Conservation (phyloP, 64 coral and sea anemone genomes). For the Pachyseris speciosa region DNA sequence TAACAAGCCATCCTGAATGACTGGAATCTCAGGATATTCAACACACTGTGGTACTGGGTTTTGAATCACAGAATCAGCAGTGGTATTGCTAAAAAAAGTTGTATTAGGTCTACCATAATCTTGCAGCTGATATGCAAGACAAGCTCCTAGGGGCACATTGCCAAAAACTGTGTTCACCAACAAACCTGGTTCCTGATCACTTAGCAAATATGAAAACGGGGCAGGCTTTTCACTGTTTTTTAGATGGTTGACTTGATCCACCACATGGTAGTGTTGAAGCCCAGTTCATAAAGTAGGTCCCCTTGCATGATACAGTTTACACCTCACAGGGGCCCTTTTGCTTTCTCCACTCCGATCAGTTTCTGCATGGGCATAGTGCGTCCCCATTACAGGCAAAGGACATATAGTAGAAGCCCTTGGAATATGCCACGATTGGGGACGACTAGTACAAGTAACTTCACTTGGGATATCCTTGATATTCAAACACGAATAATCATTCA, state of each 20-base stretch:
- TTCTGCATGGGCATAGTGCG: not conserved
- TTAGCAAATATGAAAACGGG: no score
- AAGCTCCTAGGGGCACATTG: not conserved
- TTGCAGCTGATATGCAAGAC: constrained; percentile 1
- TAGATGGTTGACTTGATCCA: no score
- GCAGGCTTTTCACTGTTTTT: no score
- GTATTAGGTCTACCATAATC: constrained; percentile 8
- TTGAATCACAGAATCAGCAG: not conserved
- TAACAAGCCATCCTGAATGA: no score
- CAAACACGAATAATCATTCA: no score
- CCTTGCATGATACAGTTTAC: no score
- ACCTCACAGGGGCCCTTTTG: not conserved
- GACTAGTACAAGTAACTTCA: no score
- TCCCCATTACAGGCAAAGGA: not conserved
- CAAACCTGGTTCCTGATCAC: not conserved
- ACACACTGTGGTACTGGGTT: not conserved
- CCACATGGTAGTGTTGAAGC: no score
- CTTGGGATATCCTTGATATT: no score
- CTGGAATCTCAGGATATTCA: not conserved
- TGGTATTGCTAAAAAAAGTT: not conserved
- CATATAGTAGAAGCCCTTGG: no score
- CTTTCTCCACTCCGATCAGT: not conserved
- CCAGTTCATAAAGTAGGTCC: no score
- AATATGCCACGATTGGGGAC: no score
- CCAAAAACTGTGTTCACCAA: not conserved